These are phyloP conservation scores for Riparia riparia DNA, from an alignment of 2,113 vertebrate genomes.

Conservation along the genomic window DNA sequence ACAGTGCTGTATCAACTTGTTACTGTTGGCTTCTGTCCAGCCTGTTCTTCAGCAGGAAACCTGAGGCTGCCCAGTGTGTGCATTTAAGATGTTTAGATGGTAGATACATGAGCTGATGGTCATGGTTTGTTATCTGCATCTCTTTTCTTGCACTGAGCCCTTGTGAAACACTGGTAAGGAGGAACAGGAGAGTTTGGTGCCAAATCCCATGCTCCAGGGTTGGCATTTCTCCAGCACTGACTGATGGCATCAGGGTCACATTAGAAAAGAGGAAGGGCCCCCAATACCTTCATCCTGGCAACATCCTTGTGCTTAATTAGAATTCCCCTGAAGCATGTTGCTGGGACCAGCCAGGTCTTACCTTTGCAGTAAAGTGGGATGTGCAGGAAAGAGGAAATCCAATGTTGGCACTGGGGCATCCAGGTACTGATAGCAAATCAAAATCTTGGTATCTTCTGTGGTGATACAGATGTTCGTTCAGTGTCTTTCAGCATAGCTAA, in stretches of 20 bases:
- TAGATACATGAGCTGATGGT: not conserved
- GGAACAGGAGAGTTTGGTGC: not conserved
- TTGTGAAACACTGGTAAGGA: not conserved
- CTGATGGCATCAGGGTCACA: not conserved
- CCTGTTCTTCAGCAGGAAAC: conserved; percentile 36
- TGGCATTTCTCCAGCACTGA: not conserved
- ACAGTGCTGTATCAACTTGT: not conserved
- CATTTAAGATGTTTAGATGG: not conserved
- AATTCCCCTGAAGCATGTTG: not conserved
- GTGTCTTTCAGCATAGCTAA: not conserved
- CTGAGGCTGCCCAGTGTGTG: not conserved
- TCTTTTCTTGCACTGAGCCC: rapidly evolving
- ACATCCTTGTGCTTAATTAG: not conserved
- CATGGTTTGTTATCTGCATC: not conserved
- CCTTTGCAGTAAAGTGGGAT: not conserved
- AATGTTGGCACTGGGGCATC: not conserved
- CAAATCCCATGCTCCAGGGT: not conserved
- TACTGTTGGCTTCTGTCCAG: conserved; percentile 29
- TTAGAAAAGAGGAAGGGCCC: not conserved
- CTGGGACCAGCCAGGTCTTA: not conserved
- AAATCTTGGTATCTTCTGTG: not conserved
- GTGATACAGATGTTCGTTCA: not conserved
- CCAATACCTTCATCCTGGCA: not conserved
- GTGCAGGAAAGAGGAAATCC: not conserved
- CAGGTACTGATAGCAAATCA: not conserved